phyloP scores from a whole-genome alignment of 2,888 invertebrate species.

The Harpagoxenus sublaevis region DNA sequence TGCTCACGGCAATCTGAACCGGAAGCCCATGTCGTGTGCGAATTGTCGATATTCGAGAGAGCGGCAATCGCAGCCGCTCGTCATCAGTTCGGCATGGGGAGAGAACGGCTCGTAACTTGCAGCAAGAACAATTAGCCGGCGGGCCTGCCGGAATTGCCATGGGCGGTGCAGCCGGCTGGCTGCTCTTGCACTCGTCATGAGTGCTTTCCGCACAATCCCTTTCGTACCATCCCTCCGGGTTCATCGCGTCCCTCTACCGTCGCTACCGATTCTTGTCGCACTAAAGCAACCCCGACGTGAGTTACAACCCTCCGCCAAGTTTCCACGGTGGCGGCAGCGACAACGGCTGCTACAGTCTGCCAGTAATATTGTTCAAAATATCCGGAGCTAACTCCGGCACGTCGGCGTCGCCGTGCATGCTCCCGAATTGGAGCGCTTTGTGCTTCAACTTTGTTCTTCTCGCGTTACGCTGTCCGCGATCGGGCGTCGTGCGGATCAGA shows the following conservation, averaged over 20 bases:
- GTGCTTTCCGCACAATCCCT: conserved; percentile 24
- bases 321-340: conserved; percentile 41
- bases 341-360: conserved; percentile 46
- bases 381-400: conserved; percentile 60
- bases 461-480: conserved; percentile 16
- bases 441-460: neutral
- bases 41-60: conserved; percentile 51
- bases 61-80: conserved; percentile 46
- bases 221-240: conserved; percentile 1
- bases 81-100: conserved; percentile 24
- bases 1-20: conserved; percentile 35
- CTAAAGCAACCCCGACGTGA: conserved; percentile 57
- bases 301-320: conserved; percentile 67
- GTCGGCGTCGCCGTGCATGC: conserved; percentile 15
- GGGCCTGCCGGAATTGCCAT: conserved; percentile 67
- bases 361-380: conserved; percentile 68
- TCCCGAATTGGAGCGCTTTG: conserved; percentile 17
- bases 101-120: conserved; percentile 57
- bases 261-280: conserved; percentile 52
- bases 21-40: conserved; percentile 39
- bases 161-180: conserved; percentile 70
- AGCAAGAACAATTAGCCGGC: conserved; percentile 71
- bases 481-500: neutral
- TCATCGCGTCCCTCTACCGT: neutral
- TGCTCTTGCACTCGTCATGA: conserved; percentile 58